phyloP scores from a whole-genome alignment of 1,140 invertebrate genomes.

The Brachionus angularis region DNA sequence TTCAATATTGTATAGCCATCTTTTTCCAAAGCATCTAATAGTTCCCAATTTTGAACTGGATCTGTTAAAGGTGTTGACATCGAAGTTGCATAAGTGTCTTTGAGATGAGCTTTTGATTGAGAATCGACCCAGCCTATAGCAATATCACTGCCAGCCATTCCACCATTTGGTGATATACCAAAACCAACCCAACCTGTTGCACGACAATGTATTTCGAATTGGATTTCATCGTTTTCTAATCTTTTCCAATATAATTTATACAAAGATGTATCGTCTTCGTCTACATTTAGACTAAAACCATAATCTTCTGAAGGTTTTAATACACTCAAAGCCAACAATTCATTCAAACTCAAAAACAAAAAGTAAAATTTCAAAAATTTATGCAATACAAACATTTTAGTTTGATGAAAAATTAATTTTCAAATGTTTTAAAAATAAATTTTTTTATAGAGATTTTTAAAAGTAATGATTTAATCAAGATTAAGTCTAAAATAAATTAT shows the following conservation, averaged over 20 bases:
- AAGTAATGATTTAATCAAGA: no score
- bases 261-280: neutral
- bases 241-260: slow-evolving; percentile 21
- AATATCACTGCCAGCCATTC: slow-evolving; percentile 74
- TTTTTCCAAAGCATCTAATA: neutral
- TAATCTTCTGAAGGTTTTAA: neutral
- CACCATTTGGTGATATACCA: slow-evolving; percentile 71
- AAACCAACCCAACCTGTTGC: slow-evolving; percentile 75
- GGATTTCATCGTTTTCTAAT: slow-evolving; percentile 16
- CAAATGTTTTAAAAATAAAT: no score
- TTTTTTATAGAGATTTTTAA: no score
- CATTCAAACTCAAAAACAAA: no score
- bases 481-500: no score
- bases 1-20: neutral
- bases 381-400: no score
- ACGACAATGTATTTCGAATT: slow-evolving; percentile 47
- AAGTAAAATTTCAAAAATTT: no score
- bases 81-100: neutral
- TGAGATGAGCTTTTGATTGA: no score
- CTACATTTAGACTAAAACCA: neutral
- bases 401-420: no score
- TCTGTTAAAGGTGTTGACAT: neutral
- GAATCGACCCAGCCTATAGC: no score
- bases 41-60: neutral
- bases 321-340: neutral